phyloP scores from a whole-genome alignment of 2,888 invertebrate species.

The Beris morrisii region DNA sequence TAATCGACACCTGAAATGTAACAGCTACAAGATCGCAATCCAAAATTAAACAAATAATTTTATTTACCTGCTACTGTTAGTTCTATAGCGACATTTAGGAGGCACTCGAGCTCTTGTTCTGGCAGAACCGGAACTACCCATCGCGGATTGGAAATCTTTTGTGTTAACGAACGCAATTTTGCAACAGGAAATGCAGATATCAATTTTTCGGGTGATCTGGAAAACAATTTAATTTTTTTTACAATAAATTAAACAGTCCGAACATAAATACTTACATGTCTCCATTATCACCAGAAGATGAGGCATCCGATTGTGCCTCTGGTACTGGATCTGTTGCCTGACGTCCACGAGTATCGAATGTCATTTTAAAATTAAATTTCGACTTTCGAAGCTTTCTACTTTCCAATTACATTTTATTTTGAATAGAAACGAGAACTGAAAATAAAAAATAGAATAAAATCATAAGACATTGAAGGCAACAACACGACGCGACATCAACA shows the following conservation, averaged over 20 bases:
- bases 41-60: not conserved
- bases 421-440: constrained; percentile 19
- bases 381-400: constrained; percentile 24
- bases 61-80: constrained; percentile 78
- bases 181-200: constrained; percentile 74
- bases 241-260: not conserved
- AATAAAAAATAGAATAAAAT: not conserved
- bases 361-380: constrained; percentile 44
- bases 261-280: constrained; percentile 38
- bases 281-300: constrained; percentile 39
- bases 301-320: constrained; percentile 43
- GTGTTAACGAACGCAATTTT: constrained; percentile 86
- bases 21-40: not conserved
- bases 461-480: not conserved
- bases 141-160: constrained; percentile 92
- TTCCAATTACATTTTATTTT: constrained; percentile 30
- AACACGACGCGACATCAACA: not conserved
- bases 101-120: constrained; percentile 91
- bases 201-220: constrained; percentile 53
- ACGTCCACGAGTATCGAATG: constrained; percentile 54
- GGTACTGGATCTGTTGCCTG: constrained; percentile 44
- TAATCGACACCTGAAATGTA: constrained; percentile 74
- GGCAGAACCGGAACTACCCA: constrained; percentile 98
- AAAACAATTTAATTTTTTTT: constrained; percentile 11
- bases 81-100: constrained; percentile 86